phyloP scores from a whole-genome alignment of 2,797 vertebrate species.

The Sebastes hubbsi region DNA sequence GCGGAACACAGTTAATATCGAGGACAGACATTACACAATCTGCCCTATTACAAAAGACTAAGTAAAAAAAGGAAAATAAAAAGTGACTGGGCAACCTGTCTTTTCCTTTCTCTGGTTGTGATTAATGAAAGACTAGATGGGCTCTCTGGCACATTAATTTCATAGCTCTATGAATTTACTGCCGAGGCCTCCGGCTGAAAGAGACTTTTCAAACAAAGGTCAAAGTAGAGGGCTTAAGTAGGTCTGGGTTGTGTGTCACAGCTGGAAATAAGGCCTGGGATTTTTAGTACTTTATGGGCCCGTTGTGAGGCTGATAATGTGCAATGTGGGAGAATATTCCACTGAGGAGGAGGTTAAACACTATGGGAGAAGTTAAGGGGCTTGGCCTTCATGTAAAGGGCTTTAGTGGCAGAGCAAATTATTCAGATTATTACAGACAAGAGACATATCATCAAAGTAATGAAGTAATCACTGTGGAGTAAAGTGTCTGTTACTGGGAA shows the following conservation, averaged over 20 bases:
- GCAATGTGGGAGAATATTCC: conserved; percentile 69
- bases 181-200: conserved; percentile 74
- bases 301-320: conserved; percentile 71
- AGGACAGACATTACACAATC: conserved; percentile 81
- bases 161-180: conserved; percentile 87
- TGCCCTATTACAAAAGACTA: conserved; percentile 73
- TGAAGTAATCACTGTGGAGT: neutral
- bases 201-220: conserved; percentile 78
- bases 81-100: conserved; percentile 66
- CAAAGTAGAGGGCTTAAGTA: conserved; percentile 73
- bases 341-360: conserved; percentile 57
- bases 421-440: conserved; percentile 37
- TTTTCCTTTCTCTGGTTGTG: conserved; percentile 77
- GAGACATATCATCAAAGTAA: conserved; percentile 15
- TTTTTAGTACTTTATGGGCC: conserved; percentile 73
- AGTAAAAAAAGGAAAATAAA: conserved; percentile 33
- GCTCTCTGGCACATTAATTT: conserved; percentile 85
- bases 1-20: conserved; percentile 84
- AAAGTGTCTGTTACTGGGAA: neutral
- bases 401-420: conserved; percentile 29
- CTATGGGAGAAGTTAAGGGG: conserved; percentile 43
- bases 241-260: conserved; percentile 79
- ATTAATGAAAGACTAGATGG: conserved; percentile 87
- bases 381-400: conserved; percentile 36
- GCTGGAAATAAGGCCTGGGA: conserved; percentile 77